Evolutionary conservation across 1,140 invertebrate genomes (phyloP).

Genomic region (Hypsibius dujardini): DNA sequence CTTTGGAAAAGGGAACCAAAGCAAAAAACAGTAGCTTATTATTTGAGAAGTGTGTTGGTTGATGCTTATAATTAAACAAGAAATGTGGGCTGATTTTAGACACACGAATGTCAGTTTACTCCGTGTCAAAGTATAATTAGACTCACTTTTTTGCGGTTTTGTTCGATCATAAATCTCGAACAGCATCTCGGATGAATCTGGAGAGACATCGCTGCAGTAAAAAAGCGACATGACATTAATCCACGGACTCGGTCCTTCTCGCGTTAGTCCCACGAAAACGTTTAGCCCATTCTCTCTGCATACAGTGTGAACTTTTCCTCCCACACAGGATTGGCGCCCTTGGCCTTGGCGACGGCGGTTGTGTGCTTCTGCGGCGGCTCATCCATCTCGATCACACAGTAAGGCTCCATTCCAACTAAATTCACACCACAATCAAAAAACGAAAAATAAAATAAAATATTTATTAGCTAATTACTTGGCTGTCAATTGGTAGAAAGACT

Average conservation of each 20-base stretch:
- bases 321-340: slow-evolving; percentile 54
- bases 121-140: no score
- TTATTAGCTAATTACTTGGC: no score
- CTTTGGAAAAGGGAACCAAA: no score
- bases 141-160: slow-evolving; percentile 21
- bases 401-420: slow-evolving; percentile 51
- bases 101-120: no score
- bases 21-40: no score
- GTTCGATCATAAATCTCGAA: slow-evolving; percentile 77
- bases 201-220: slow-evolving; percentile 54
- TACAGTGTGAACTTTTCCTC: slow-evolving; percentile 94
- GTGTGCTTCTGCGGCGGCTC: slow-evolving; percentile 82
- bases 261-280: slow-evolving; percentile 1
- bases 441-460: no score
- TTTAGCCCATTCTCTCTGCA: slow-evolving; percentile 37
- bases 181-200: slow-evolving; percentile 63
- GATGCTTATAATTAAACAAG: no score
- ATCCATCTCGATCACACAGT: slow-evolving; percentile 80
- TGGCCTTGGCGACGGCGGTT: slow-evolving; percentile 56
- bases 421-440: no score
- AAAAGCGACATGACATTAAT: slow-evolving; percentile 23
- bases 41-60: no score
- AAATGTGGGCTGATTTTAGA: no score
- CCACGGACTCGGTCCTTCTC: slow-evolving; percentile 4
- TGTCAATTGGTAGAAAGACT: no score